Evolutionary conservation across 1,140 invertebrate species (phyloP).

Genomic region (Panagrolaimus sp.): DNA sequence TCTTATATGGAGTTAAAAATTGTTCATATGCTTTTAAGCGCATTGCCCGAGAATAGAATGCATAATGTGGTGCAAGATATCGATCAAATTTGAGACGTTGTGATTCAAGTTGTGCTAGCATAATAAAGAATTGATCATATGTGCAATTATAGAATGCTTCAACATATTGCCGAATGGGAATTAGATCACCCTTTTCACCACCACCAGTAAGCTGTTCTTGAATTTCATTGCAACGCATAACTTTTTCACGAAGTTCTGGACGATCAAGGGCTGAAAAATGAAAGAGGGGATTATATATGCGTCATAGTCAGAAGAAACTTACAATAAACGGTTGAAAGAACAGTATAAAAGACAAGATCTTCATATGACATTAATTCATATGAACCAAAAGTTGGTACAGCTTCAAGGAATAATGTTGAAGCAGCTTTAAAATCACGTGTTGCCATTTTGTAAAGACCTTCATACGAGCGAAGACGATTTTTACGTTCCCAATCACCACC

Average conservation of each 20-base stretch:
- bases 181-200: constrained; percentile 45
- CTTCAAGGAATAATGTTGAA: constrained; percentile 88
- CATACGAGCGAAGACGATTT: constrained; percentile 87
- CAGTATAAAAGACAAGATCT: constrained; percentile 81
- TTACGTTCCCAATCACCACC: constrained; percentile 98
- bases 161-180: constrained; percentile 76
- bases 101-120: constrained; percentile 67
- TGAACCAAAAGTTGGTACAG: constrained; percentile 96
- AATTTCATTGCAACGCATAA: constrained; percentile 87
- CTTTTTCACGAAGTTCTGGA: constrained; percentile 59
- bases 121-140: constrained; percentile 89
- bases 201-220: constrained; percentile 68
- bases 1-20: constrained; percentile 65
- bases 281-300: too few species aligned
- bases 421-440: constrained; percentile 92
- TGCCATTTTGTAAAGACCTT: constrained; percentile 87
- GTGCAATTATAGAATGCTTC: constrained; percentile 94
- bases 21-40: constrained; percentile 93
- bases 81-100: constrained; percentile 75
- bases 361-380: constrained; percentile 97
- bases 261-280: constrained; percentile 52
- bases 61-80: constrained; percentile 83
- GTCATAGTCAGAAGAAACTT: constrained; percentile 12
- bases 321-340: constrained; percentile 70
- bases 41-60: constrained; percentile 94